A percentile compares a stretch with the other conserved stretches of the same genome.
phyloP scores from a whole-genome alignment of 2,113 vertebrate genomes.

The Gnathonemus longibarbis region DNA sequence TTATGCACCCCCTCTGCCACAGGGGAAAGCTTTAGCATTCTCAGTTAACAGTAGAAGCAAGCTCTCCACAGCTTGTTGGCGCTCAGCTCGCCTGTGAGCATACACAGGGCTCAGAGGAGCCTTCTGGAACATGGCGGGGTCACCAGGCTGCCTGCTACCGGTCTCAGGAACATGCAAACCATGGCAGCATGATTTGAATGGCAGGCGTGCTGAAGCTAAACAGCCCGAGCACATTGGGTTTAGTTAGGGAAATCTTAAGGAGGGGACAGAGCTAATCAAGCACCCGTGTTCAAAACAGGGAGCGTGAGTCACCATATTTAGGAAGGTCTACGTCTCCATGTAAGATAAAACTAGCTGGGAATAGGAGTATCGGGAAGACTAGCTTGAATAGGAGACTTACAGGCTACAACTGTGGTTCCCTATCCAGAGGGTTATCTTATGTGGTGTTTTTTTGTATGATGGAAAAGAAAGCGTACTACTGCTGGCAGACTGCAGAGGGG shows the following conservation, averaged over 20 bases:
- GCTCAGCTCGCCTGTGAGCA: not conserved
- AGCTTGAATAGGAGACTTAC: not conserved
- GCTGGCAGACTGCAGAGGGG: not conserved
- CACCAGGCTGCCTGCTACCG: not conserved
- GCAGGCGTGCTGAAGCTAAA: not conserved
- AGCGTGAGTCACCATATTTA: not conserved
- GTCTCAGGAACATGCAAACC: not conserved
- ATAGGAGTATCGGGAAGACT: no score
- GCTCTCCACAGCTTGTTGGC: not conserved
- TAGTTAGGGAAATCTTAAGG: not conserved
- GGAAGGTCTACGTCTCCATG: not conserved
- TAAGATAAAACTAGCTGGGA: not conserved
- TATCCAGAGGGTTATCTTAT: not conserved
- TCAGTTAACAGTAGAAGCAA: not conserved
- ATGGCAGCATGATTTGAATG: not conserved
- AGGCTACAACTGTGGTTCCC: not conserved
- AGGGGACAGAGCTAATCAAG: not conserved
- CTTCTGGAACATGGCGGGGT: not conserved
- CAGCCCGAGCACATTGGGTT: not conserved
- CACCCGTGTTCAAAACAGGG: not conserved
- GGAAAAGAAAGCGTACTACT: not conserved
- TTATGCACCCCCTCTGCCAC: not conserved
- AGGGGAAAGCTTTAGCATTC: not conserved
- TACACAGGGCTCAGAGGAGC: not conserved
- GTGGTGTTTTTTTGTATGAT: not conserved